These are phyloP conservation scores for Dasypolia templi DNA, from an alignment of 2,888 invertebrate genomes.

Conservation along the genomic window DNA sequence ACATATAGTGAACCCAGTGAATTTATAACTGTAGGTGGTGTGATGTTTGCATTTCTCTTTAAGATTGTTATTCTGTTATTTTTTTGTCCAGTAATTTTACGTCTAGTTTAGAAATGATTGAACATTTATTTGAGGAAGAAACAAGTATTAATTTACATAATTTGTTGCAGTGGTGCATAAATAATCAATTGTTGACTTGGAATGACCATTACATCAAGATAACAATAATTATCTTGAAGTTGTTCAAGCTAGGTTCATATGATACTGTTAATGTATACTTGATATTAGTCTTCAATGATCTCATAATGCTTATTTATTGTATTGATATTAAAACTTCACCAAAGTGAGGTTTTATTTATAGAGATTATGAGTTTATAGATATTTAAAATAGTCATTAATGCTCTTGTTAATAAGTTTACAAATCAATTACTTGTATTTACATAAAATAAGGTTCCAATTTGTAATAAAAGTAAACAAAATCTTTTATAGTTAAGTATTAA, in stretches of 20 bases:
- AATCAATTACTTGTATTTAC: constrained; percentile 48
- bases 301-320: constrained; percentile 54
- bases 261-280: constrained; percentile 30
- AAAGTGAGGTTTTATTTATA: constrained; percentile 52
- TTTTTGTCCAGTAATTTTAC: constrained; percentile 6
- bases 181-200: constrained; percentile 23
- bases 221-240: constrained; percentile 26
- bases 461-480: constrained; percentile 50
- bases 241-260: constrained; percentile 17
- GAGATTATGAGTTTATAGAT: constrained; percentile 30
- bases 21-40: constrained; percentile 51
- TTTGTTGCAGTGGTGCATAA: constrained; percentile 32
- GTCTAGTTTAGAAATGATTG: constrained; percentile 29
- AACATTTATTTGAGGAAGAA: constrained; percentile 4
- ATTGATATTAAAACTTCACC: constrained; percentile 48
- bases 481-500: constrained; percentile 68
- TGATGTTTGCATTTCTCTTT: constrained; percentile 46
- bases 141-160: constrained; percentile 7
- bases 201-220: constrained; percentile 20
- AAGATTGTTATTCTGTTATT: constrained; percentile 41
- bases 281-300: constrained; percentile 65
- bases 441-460: constrained; percentile 43
- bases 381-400: constrained; percentile 26
- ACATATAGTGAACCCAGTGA: constrained; percentile 42
- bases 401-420: constrained; percentile 45